Base-by-base conservation (phyloP, 2,797 vertebrate species). In the Dendrocincla tyrannina region DNA sequence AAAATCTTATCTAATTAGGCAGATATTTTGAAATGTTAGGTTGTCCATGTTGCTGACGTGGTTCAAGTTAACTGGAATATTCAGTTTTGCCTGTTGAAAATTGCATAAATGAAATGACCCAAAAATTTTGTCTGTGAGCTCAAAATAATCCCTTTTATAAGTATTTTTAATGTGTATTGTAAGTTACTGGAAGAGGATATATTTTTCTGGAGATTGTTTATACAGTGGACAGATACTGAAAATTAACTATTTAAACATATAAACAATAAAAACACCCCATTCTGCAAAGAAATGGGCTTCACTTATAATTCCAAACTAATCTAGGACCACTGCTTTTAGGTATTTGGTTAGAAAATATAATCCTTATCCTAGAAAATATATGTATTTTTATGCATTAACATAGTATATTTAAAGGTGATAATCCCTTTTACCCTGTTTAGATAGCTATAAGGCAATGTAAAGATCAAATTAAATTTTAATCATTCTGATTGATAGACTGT, bases 151-250 rank as follows among this genome's bases (percentile, higher is more conserved):
- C 91, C 95, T 91, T 97, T 98, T 97, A 69, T 97, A 97, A 93
- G 85, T 96, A 95, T 98, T 98, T 98, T 97, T 97, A 91, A 91
- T 67, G 86, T 95, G 93, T 89, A 91, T 75, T 97, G 69, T 95
- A 97, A 89, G 95, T 96, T 97, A 95, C 60, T 97, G 88, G 92
- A 97, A 97, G 75, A 97, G 92, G 92, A 93, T 98, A 91, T 97
- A 97, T 98, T 97, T 98, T 98, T 98, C 96, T 97, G 96, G 94
- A 95, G 92, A 95, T 97, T 89, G 90, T 98, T 97, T 97, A 95
- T 97, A 98, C 66, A 88, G 77, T 75, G 89, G 76, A 81, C 86
- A 93, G 94, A 77, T 95, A 95, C 66, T 95, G 30, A 96, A 19
- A 88, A 90, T 80, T 28, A 84, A 75, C 95, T 87, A 94, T 60